Conservation (phyloP, 1,140 invertebrate species). For the Polypedilum pembai region DNA sequence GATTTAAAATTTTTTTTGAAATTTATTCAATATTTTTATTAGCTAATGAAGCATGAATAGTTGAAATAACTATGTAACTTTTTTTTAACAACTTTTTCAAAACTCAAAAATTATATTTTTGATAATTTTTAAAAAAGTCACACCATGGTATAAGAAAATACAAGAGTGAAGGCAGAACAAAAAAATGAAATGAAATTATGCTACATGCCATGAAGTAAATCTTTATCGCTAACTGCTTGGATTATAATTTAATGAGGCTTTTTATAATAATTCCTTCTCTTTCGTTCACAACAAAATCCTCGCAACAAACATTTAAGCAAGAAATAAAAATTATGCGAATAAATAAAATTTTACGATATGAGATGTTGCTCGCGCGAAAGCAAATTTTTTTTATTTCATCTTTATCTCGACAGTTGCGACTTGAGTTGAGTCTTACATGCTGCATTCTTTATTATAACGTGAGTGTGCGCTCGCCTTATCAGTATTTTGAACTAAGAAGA, state of each 20-base stretch:
- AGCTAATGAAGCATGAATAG: too few species aligned
- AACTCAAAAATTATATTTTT: too few species aligned
- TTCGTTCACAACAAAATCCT: not conserved
- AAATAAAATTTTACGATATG: not conserved
- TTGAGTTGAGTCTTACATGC: not conserved
- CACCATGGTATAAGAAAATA: too few species aligned
- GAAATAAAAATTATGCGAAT: not conserved
- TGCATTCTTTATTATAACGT: not conserved
- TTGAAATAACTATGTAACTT: too few species aligned
- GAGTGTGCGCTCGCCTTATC: not conserved
- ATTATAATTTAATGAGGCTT: conserved; percentile 19
- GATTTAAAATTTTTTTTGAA: too few species aligned
- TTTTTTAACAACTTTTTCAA: too few species aligned
- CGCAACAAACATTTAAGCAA: not conserved
- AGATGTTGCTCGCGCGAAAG: not conserved
- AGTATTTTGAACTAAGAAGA: not conserved
- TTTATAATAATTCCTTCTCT: not conserved
- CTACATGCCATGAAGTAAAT: not conserved
- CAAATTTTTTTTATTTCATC: not conserved
- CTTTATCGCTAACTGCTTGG: conserved; percentile 3
- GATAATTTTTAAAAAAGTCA: too few species aligned
- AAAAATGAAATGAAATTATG: conserved; percentile 8
- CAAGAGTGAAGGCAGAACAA: not conserved
- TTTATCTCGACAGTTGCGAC: conserved; percentile 10
- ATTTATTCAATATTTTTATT: too few species aligned